phyloP scores from a whole-genome alignment of 2,113 vertebrate species.

The Athene noctua region DNA sequence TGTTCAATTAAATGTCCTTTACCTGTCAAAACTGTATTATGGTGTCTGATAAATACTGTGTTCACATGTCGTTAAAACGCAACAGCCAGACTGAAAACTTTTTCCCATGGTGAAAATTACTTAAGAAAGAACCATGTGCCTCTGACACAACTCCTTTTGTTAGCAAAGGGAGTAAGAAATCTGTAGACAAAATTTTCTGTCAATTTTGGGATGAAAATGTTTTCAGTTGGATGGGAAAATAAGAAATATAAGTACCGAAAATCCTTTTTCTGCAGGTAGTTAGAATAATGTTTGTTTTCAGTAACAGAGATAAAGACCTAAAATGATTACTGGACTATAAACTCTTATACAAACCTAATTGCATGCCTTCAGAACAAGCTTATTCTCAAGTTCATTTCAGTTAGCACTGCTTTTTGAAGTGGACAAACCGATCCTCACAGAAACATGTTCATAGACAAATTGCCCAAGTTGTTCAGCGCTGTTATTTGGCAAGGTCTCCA shows the following conservation, averaged over 20 bases:
- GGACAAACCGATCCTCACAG: not conserved
- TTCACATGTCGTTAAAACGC: not conserved
- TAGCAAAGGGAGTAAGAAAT: not conserved
- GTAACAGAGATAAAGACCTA: not conserved
- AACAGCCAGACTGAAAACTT: not conserved
- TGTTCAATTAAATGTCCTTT: not conserved
- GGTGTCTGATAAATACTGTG: not conserved
- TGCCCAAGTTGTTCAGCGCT: not conserved
- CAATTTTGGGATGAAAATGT: not conserved
- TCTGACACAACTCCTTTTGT: not conserved
- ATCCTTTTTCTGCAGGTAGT: not conserved
- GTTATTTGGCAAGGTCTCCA: slow-evolving; percentile 45
- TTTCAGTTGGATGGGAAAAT: not conserved
- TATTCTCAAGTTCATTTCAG: not conserved
- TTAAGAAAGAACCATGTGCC: not conserved
- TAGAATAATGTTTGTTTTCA: not conserved
- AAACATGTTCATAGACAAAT: not conserved
- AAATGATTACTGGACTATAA: not conserved
- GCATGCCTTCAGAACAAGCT: not conserved
- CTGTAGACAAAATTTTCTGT: not conserved
- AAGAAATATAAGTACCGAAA: not conserved
- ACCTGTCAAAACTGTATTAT: not conserved
- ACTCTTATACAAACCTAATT: not conserved
- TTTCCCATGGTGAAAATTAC: not conserved
- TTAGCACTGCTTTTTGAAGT: not conserved